Conservation (phyloP, 2,113 vertebrate genomes). For the Baryphthengus martii region DNA sequence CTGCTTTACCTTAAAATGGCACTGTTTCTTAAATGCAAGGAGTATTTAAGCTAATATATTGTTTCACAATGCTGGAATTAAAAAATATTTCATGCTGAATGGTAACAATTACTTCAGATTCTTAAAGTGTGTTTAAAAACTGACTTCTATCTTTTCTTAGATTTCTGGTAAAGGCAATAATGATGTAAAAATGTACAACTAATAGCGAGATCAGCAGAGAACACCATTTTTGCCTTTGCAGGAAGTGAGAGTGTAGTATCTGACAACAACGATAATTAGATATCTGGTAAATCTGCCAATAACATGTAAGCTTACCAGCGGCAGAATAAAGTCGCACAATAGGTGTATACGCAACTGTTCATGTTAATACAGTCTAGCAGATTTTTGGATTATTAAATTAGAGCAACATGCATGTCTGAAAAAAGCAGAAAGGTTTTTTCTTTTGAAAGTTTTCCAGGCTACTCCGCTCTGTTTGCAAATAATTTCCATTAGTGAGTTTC, state of each 20-base stretch:
- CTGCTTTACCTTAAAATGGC: background rate
- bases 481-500: background rate
- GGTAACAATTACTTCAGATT: background rate
- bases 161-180: background rate
- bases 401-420: background rate
- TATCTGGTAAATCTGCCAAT: background rate
- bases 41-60: background rate
- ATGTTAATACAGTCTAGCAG: background rate
- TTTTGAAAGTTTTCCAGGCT: background rate
- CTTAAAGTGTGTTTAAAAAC: background rate
- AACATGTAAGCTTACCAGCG: background rate
- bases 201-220: background rate
- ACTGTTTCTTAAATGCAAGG: background rate
- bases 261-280: background rate
- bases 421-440: background rate
- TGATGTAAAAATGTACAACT: background rate
- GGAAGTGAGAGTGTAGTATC: background rate
- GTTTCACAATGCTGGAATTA: background rate
- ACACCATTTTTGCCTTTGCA: background rate
- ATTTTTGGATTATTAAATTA: background rate
- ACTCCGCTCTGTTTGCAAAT: background rate
- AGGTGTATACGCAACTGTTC: background rate
- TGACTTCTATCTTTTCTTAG: background rate
- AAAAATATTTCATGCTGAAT: background rate
- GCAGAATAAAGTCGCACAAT: background rate